Evolutionary conservation across 1,140 invertebrate species (phyloP), one percentile per base, ranked within the genome.

Genomic region (Phthorimaea operculella): DNA sequence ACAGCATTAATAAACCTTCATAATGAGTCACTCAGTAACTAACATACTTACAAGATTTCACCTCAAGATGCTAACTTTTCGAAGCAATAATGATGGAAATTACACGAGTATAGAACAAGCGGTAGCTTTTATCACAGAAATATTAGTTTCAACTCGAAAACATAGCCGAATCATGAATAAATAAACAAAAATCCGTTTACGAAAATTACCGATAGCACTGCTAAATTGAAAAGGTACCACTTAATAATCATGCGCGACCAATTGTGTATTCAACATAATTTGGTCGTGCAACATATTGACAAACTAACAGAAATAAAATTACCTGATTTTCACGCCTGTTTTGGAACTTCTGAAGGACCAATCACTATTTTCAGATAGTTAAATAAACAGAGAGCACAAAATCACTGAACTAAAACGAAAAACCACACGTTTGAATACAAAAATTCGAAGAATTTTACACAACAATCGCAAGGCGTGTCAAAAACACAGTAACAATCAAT

Each of bases 381-480:
- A 47, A 47, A 1, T 47, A 47, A 15, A 47, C 15, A 47, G 15
- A 15, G 11, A n/a, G 15, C 36, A 12, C 10, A 39, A 39, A 39
- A 10, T 3, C 8, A 39, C 36, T 39, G 36, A 10, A 12, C 10
- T 4, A 12, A 4, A 39, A 39, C 10, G 3, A 39, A 39, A 39
- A 39, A 39, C n/a, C 36, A 12, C 10, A 39, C 36, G 36, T 12
- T 12, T 39, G 10, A 39, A 39, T 39, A 39, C 36, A 39, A 39
- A 39, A 39, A 39, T 39, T 9, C 10, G 3, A n/a, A 39, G 36
- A 39, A 12, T 39, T 39, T 39, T 9, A n/a, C 36, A 39, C 36
- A 17, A 17, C 44, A 17, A 47, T 15, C 44, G 8, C 44, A 8
- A 47, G 44, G 44, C 44, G 44, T 47, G 44, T 47, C 44, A 47